Conservation (phyloP, 2,888 invertebrate species). For the Digitonthophagus gazella region DNA sequence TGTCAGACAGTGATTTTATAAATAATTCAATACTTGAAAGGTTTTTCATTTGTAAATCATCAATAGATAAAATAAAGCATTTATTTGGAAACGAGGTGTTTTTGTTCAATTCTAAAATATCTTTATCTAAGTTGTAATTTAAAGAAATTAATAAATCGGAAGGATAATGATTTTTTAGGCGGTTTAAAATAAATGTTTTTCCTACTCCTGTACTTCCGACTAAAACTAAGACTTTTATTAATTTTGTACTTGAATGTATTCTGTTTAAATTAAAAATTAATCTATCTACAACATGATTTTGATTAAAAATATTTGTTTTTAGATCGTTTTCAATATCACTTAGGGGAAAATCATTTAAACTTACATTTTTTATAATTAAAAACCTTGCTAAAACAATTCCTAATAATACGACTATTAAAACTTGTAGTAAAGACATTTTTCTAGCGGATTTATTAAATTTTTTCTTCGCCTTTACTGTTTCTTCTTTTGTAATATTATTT, state of each 20-base stretch:
- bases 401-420: conserved; percentile 10
- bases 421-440: no score
- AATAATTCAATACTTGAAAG: conserved; percentile 34
- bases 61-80: conserved; percentile 41
- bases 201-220: conserved; percentile 43
- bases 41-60: conserved; percentile 38
- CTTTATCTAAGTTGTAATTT: conserved; percentile 12
- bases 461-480: no score
- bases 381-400: conserved; percentile 3
- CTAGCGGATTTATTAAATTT: no score
- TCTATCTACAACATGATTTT: conserved; percentile 32
- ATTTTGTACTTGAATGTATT: conserved; percentile 23
- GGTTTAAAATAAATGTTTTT: conserved; percentile 41
- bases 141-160: conserved; percentile 27
- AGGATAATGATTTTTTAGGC: conserved; percentile 38
- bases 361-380: background rate
- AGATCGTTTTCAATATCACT: conserved; percentile 33
- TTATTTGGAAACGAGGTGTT: conserved; percentile 20
- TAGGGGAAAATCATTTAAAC: conserved; percentile 27
- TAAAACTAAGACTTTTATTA: conserved; percentile 37
- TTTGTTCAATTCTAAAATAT: conserved; percentile 1
- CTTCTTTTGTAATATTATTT: no score
- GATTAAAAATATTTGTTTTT: conserved; percentile 32
- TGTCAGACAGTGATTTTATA: conserved; percentile 35
- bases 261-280: conserved; percentile 32